These are phyloP conservation scores for Belonocnema kinseyi DNA, from an alignment of 1,140 invertebrate genomes.

Conservation along the genomic window DNA sequence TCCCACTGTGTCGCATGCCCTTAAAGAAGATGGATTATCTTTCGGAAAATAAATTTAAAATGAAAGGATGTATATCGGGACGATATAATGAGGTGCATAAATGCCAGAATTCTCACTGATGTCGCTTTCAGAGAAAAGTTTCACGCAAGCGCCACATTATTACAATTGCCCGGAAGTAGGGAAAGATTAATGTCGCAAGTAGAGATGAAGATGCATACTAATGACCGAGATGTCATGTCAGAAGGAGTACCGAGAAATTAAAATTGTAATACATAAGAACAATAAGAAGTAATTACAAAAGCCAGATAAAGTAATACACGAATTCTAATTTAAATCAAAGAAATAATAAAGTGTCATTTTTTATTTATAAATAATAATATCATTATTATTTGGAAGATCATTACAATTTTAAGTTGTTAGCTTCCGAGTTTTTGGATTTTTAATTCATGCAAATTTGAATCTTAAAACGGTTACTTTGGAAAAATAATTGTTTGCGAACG, in stretches of 20 bases:
- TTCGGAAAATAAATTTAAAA: conserved; percentile 40
- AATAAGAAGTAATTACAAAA: conserved; percentile 18
- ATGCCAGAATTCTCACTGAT: conserved; percentile 4
- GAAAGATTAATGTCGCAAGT: conserved; percentile 50
- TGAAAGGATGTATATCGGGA: conserved; percentile 38
- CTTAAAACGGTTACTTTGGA: too few species aligned
- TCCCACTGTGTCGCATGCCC: too few species aligned
- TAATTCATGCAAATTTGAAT: too few species aligned
- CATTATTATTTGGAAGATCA: too few species aligned
- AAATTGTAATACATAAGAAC: conserved; percentile 34
- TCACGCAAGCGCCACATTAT: conserved; percentile 38
- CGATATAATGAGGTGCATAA: conserved; percentile 36
- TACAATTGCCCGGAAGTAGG: conserved; percentile 50
- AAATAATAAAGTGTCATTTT: too few species aligned
- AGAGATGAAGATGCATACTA: conserved; percentile 48
- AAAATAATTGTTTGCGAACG: too few species aligned
- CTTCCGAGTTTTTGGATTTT: too few species aligned
- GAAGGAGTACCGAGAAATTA: conserved; percentile 53
- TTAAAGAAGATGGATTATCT: conserved; percentile 29
- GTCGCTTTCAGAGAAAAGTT: conserved; percentile 30
- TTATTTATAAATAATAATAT: too few species aligned
- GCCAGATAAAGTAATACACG: neutral
- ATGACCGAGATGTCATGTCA: conserved; percentile 41
- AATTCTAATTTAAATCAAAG: neutral
- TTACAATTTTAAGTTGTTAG: too few species aligned